Base-by-base conservation (phyloP, 2,797 vertebrate genomes). In the Mormyrus proboscirostris region DNA sequence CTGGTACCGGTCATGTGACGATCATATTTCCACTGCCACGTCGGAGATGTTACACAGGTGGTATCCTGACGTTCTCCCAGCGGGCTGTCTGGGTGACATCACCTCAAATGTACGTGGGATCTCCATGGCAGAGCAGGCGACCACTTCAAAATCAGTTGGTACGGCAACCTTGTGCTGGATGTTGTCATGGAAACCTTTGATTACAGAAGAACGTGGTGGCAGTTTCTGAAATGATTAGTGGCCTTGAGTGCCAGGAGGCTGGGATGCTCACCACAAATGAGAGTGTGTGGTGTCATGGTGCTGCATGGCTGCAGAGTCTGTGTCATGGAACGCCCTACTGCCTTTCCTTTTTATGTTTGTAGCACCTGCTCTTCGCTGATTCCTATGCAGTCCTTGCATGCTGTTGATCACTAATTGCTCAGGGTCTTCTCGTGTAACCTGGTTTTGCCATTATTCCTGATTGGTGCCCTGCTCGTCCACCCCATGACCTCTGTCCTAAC, bases 101-200 rank as follows among this genome's bases (percentile, higher is more conserved):
- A 29, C 9, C 62, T 65, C 8, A 65, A 29, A 41, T 33, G 22
- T 55, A 33, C 9, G 16, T 62, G 73, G 41, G 6, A 16, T 44
- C 14, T 79, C 73, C 12, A 44, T 38, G 38, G 33, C 12, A 5
- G 33, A 79, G 41, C 41, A n/a, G 73, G 41, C 19, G 12, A 16
- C 12, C 14, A 5, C 44, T 83, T 47, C 57, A 41, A 19, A 25
- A 50, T 82, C 65, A 50, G 69, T 19, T 51, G 5, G 59, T 50
- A 69, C 62, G 4, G 41, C 22, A 69, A 19, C 57, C 47, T 90
- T 29, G 41, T 12, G 33, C 9, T 50, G 6, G 89, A 79, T 89
- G 22, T 91, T 82, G 90, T 88, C 89, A 91, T 90, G 69, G 90
- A 59, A 89, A 92, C 91, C 16, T n/a, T 69, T 89, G 89, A 91